A percentile compares a stretch with the other conserved stretches of the same genome.
phyloP scores from a whole-genome alignment of 2,888 invertebrate genomes.

The Adelognathus sp. region DNA sequence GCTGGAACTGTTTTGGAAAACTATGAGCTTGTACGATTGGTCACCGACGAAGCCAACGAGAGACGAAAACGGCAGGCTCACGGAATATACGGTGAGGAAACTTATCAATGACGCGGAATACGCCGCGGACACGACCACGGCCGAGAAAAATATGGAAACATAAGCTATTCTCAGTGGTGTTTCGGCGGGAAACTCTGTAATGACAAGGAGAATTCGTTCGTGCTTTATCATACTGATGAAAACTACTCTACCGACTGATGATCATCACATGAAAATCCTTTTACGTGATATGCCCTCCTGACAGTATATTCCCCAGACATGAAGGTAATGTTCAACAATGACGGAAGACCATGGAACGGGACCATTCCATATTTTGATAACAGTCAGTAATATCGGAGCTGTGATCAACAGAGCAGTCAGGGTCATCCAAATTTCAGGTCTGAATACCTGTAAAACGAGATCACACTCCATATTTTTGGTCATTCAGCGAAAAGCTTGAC shows the following conservation, averaged over 20 bases:
- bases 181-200: slow-evolving; percentile 67
- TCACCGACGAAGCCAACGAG: slow-evolving; percentile 69
- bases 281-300: slow-evolving; percentile 69
- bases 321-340: slow-evolving; percentile 58
- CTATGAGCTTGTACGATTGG: slow-evolving; percentile 69
- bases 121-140: slow-evolving; percentile 67
- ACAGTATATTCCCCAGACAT: slow-evolving; percentile 72
- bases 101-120: slow-evolving; percentile 70
- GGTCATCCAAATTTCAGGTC: slow-evolving; percentile 57
- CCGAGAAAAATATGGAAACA: slow-evolving; percentile 70
- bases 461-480: not conserved
- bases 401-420: slow-evolving; percentile 45
- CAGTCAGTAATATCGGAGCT: slow-evolving; percentile 42
- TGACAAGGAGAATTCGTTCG: not conserved
- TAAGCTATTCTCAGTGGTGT: slow-evolving; percentile 68
- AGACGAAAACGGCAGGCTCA: slow-evolving; percentile 68
- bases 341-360: not conserved
- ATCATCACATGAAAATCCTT: slow-evolving; percentile 2
- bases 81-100: slow-evolving; percentile 38
- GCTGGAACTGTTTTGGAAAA: slow-evolving; percentile 67
- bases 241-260: not conserved
- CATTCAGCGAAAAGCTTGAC: not conserved
- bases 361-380: slow-evolving; percentile 46
- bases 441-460: slow-evolving; percentile 34
- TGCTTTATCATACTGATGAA: no score